Conservation (phyloP, 2,797 vertebrate species). For the Tenualosa thibaudeaui region DNA sequence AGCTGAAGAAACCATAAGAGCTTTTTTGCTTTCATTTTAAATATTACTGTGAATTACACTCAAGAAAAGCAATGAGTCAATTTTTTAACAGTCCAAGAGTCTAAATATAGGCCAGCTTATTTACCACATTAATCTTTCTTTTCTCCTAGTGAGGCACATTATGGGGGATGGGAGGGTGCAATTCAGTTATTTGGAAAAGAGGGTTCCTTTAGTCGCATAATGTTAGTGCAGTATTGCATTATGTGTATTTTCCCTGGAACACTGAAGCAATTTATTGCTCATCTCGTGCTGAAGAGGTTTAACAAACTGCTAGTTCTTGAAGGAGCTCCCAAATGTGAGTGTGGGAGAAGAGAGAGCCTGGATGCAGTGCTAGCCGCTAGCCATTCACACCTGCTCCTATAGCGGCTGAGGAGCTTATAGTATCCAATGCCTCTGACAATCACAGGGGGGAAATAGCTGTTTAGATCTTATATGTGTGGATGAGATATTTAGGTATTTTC, state of each 20-base stretch:
- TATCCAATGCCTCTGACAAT: not conserved
- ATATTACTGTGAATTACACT: conserved; percentile 54
- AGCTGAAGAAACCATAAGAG: conserved; percentile 26
- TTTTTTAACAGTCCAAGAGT: conserved; percentile 59
- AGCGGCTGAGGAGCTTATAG: not conserved
- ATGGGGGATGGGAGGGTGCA: conserved; percentile 62
- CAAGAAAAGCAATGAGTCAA: conserved; percentile 54
- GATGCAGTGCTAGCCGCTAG: not conserved
- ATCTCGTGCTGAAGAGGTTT: conserved; percentile 50
- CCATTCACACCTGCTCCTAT: not conserved
- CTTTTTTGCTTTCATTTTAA: conserved; percentile 44
- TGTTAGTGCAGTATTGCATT: conserved; percentile 71
- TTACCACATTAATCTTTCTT: conserved; percentile 73
- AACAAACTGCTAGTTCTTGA: conserved; percentile 56
- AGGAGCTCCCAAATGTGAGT: conserved; percentile 55
- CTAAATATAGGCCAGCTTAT: conserved; percentile 76
- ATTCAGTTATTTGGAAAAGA: conserved; percentile 74
- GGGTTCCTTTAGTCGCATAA: conserved; percentile 74
- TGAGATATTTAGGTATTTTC: too few species aligned
- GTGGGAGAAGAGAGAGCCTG: not conserved
- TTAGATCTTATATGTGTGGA: not conserved
- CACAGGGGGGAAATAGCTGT: not conserved
- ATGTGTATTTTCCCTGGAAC: conserved; percentile 58
- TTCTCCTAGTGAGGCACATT: conserved; percentile 60
- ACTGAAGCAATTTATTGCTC: conserved; percentile 66